Base-by-base conservation (phyloP, 2,113 vertebrate species). In the Pterocles burchelli region DNA sequence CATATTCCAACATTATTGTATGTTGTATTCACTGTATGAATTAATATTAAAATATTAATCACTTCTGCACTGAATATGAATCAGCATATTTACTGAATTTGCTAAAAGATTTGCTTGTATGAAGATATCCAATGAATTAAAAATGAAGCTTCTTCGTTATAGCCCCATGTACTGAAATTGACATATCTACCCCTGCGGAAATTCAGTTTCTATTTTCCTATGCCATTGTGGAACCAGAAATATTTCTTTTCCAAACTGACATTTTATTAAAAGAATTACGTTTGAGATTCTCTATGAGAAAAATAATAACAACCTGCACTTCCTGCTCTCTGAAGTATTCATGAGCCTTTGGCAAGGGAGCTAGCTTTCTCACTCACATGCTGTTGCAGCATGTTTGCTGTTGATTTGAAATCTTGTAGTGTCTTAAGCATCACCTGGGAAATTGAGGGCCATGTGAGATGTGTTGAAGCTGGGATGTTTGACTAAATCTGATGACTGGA, bases 381-480 rank as follows among this genome's bases (percentile, higher is more conserved):
- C 94, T 58, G 7, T 48, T 83, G 81, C 54, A 76, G 81, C 31
- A 33, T 71, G 41, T 75, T 89, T 85, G 76, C 36, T 88, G 75
- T 87, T 96, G 89, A 90, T 96, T 83, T 89, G 85, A 89, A 96
- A 92, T 80, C 91, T 52, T 85, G 54, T 63, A 34, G 41, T 41
- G n/a, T 86, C 95, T 87, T 70, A 26, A 65, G n/a, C 34, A 89
- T 83, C 96, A 41, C 95, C 51, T 86, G 95, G 95, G 97, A 98
- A 97, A 97, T 96, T 91, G 96, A 93, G 82, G 84, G 43, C 79
- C 33, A 4, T 77, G 34, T 85, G 89, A 62, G 49, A 95, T 36
- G 65, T 85, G 55, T 29, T 93, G 92, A 95, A 90, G 25, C 38
- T 5, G 3, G 75, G 41, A 73, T 46, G 72, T 76, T 79, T 92